Evolutionary conservation across 2,797 vertebrate species (phyloP), one percentile per base, ranked within the genome.

Genomic region (Micropoecilia bifurca): DNA sequence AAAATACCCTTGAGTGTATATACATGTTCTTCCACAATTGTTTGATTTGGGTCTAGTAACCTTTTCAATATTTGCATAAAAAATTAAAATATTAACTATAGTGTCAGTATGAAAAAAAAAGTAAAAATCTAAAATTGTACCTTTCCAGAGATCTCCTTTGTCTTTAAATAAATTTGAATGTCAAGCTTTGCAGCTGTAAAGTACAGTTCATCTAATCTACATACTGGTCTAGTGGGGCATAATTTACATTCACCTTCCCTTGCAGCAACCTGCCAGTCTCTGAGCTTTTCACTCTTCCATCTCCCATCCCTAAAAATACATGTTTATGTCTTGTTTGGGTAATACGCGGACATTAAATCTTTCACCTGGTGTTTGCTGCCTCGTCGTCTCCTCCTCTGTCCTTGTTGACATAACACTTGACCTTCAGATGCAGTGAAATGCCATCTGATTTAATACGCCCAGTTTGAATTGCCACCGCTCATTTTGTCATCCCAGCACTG

Each of bases 351-450:
- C 77, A 74, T 87, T 86, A 85, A 91, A 91, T 90, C 87, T 86
- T 86, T 81, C 80, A 82, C 72, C 79, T 66, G 80, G 73, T 63
- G 84, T 82, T 83, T 74, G 80, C 85, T 81, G 83, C 83, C 75
- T 80, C n/a, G 55, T 77, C 25, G 28, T 83, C 85, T 78, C 80
- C 68, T 45, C 48, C 75, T 83, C 73, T 73, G 82, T 88, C 79
- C 82, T 80, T 90, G 91, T 92, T 94, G 91, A 95, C 92, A 92
- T 91, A 94, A 91, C 89, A 87, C 93, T 95, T 93, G 94, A 96
- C 95, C 94, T 96, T 96, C 93, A 93, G 92, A 86, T 90, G 87
- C 87, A 84, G 87, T 30, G 30, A 93, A 95, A 94, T 94, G 93
- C 92, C 94, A 93, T 91, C 88, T 93, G 92, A 95, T 95, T 94